Evolutionary conservation across 2,113 vertebrate species (phyloP).

Genomic region (Odocoileus virginianus): DNA sequence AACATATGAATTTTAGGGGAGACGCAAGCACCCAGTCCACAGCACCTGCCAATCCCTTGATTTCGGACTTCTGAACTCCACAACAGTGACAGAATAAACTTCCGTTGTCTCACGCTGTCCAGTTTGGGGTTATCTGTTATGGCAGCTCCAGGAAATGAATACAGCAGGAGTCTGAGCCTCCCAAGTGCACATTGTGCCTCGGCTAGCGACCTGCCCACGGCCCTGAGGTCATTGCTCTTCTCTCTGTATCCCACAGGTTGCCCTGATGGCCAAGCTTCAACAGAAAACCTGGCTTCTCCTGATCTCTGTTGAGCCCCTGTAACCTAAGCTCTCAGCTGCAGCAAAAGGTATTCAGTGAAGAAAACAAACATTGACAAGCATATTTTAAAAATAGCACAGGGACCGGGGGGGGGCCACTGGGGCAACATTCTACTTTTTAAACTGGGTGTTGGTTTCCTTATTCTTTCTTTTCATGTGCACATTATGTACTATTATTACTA

Average conservation of each 20-base stretch:
- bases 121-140: background rate
- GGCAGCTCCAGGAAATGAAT: background rate
- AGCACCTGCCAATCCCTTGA: background rate
- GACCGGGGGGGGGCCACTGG: background rate
- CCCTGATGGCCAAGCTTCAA: background rate
- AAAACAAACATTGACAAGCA: conserved; percentile 15
- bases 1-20: background rate
- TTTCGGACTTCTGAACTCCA: background rate
- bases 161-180: background rate
- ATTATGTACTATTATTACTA: background rate
- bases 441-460: background rate
- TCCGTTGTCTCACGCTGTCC: background rate
- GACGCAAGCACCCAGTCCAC: background rate
- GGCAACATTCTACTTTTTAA: background rate
- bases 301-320: background rate
- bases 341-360: conserved; percentile 1
- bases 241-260: background rate
- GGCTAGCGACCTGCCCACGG: background rate
- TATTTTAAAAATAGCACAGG: conserved; percentile 56
- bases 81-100: background rate
- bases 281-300: background rate
- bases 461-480: background rate
- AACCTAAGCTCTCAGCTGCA: background rate
- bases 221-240: background rate
- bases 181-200: background rate